A percentile compares a stretch with the other conserved stretches of the same genome.
Evolutionary conservation across 2,113 vertebrate species (phyloP).

Genomic region (Sclerurus mexicanus): DNA sequence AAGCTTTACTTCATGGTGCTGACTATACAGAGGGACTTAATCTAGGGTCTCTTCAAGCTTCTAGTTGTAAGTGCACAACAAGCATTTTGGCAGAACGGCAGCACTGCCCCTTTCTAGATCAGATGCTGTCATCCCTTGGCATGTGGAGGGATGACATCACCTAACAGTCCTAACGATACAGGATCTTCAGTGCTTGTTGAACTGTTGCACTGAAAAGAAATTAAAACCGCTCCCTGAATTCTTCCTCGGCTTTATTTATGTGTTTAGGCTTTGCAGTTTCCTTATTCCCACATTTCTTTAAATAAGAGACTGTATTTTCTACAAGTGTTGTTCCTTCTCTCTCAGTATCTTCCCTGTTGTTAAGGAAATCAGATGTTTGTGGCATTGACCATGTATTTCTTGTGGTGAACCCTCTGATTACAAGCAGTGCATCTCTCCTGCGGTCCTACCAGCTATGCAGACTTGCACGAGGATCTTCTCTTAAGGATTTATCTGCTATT

Average conservation of each 20-base stretch:
- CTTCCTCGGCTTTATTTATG: not conserved
- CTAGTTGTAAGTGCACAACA: not conserved
- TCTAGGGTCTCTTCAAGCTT: not conserved
- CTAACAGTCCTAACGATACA: not conserved
- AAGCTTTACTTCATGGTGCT: not conserved
- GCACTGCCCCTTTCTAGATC: not conserved
- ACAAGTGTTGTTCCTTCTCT: not conserved
- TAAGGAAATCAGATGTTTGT: not conserved
- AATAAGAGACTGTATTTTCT: not conserved
- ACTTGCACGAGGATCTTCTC: not conserved
- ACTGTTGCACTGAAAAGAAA: not conserved
- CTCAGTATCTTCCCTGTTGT: not conserved
- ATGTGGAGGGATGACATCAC: not conserved
- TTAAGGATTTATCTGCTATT: not conserved
- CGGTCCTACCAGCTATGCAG: not conserved
- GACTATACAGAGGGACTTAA: not conserved
- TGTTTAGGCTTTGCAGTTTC: not conserved
- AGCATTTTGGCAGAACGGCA: not conserved
- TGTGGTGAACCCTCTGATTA: not conserved
- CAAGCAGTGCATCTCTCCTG: not conserved
- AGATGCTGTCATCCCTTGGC: not conserved
- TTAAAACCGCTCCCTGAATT: not conserved
- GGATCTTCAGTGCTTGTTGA: not conserved
- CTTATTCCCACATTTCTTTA: not conserved
- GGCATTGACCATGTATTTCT: not conserved